Base-by-base conservation (phyloP, 92 coral and sea anemone species). In the Parazoanthus swiftii region DNA sequence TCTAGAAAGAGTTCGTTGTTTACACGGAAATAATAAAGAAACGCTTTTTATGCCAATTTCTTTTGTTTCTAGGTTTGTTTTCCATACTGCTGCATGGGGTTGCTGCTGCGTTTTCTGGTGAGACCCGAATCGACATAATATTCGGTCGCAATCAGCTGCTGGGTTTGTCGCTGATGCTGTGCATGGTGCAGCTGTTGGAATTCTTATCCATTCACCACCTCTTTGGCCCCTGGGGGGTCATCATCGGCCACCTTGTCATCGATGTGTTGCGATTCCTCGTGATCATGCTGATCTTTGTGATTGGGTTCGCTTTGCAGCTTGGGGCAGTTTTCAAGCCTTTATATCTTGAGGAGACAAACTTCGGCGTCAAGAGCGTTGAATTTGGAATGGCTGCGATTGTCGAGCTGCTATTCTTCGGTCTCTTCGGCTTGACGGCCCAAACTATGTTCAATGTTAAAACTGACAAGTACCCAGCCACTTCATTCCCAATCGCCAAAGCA, bases 161-260 rank as follows among this genome's bases (percentile, higher is more conserved):
- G 1, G 99, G 95, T 6, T 85, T 93, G 39, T 98, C 94, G 0
- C 90, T 97, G 92, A 86, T 92, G 91, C 89, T 97, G 79, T 87
- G 93, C 54, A 94, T 95, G 66, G 90, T 97, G 4, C 99, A 97
- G 80, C 88, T 97, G 51, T 91, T 97, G 46, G 93, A 97, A 80
- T 97, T 93, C 76, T 87, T 97, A 18, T 95, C 99, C 84, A 93
- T 97, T 90, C 99, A 97, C 86, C 94, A 94, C 46, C 91, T 97
- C 81, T 97, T 97, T 56, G 99, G 99, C 9, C 99, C 99, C 2
- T 97, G 99, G 99, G 95, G 99, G 9, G 98, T 97, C 73, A 97
- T 97, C 88, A 97, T 97, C 29, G 99, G 99, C 67, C 98, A 97
- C 83, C 88, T 95, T 6, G 94, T 97, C 46, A 94, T 94, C 15